phyloP scores from a whole-genome alignment of 2,888 invertebrate species.

The Meiosimyza platycephala region DNA sequence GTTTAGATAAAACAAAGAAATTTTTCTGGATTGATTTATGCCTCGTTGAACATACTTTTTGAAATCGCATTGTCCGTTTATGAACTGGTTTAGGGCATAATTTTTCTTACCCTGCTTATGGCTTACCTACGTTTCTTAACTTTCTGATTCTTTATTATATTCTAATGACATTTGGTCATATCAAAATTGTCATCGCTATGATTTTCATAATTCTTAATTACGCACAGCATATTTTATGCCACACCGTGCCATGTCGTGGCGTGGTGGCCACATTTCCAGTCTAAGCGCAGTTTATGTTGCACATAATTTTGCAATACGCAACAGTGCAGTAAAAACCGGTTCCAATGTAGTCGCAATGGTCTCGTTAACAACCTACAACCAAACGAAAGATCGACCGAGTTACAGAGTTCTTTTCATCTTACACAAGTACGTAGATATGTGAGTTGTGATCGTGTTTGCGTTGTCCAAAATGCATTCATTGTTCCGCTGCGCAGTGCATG shows the following conservation, averaged over 20 bases:
- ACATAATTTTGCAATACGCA: constrained; percentile 12
- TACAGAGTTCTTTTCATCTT: constrained; percentile 33
- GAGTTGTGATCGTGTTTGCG: constrained; percentile 34
- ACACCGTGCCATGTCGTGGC: neutral
- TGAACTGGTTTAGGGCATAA: too few species aligned
- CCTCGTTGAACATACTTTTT: too few species aligned
- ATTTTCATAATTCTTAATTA: constrained; percentile 7
- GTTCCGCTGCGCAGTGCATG: neutral
- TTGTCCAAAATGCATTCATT: neutral
- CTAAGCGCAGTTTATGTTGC: constrained; percentile 5
- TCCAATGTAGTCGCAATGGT: neutral
- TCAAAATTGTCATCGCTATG: too few species aligned
- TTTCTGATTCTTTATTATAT: too few species aligned
- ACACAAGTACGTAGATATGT: neutral
- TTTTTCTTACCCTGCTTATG: neutral
- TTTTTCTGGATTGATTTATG: too few species aligned
- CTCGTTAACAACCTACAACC: neutral
- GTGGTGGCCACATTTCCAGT: constrained; percentile 4
- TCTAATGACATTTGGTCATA: too few species aligned
- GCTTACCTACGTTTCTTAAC: too few species aligned
- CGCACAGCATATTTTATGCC: constrained; percentile 15
- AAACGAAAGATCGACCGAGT: neutral
- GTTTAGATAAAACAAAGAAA: too few species aligned
- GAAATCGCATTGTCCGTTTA: too few species aligned
- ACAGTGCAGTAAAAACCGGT: constrained; percentile 16